phyloP scores from a whole-genome alignment of 2,113 vertebrate species.

The Sitta europaea region DNA sequence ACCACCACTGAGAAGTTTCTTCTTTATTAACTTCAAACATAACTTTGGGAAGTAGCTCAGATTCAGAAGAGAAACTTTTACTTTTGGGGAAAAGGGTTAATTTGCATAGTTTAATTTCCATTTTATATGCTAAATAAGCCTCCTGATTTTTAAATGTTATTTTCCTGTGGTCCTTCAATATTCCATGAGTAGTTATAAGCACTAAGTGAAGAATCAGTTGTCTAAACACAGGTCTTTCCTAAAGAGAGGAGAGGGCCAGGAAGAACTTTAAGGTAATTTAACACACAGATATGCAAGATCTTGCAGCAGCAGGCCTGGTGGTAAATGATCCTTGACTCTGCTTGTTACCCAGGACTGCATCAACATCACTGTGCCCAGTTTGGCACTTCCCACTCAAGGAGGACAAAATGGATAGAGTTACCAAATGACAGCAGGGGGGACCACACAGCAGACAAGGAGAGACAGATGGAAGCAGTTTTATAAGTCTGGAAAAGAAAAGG shows the following conservation, averaged over 20 bases:
- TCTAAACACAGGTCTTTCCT: neutral
- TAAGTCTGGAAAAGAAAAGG: neutral
- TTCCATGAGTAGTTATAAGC: neutral
- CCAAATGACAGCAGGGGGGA: neutral
- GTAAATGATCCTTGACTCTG: neutral
- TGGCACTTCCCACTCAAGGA: neutral
- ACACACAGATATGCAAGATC: neutral
- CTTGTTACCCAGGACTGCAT: neutral
- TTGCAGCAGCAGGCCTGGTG: neutral
- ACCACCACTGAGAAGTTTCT: neutral
- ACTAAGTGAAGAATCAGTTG: neutral
- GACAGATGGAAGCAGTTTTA: neutral
- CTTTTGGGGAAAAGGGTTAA: neutral
- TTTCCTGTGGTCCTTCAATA: neutral
- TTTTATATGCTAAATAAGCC: neutral
- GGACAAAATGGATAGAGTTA: neutral
- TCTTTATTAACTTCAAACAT: neutral
- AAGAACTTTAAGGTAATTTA: neutral
- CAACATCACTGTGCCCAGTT: neutral
- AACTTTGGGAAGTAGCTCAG: neutral
- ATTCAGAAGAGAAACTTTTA: neutral
- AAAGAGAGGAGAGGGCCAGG: neutral
- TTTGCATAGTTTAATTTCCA: neutral
- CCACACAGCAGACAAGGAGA: neutral
- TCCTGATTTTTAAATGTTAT: neutral